Percentiles rank a stretch among this genome's conserved stretches.
Conservation (phyloP, 2,888 invertebrate species). For the Acrocyrtus sp. region DNA sequence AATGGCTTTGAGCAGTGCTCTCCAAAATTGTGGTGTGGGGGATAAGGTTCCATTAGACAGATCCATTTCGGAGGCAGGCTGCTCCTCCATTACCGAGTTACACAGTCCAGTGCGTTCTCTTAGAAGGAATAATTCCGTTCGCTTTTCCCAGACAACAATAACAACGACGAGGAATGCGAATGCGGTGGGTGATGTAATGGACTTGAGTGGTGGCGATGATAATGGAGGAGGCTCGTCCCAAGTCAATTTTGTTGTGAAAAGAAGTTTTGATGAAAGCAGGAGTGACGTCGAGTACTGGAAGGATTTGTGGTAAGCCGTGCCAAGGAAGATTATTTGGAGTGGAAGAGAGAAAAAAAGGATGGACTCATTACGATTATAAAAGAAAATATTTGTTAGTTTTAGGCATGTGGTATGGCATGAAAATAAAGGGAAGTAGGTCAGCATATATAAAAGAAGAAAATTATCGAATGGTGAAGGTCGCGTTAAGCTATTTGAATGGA, state of each 20-base stretch:
- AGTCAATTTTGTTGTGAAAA: slow-evolving; percentile 24
- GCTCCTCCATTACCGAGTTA: slow-evolving; percentile 47
- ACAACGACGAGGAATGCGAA: slow-evolving; percentile 4
- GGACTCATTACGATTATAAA: too few relatives aligned
- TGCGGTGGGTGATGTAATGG: background rate
- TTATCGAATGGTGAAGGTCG: too few relatives aligned
- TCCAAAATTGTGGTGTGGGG: slow-evolving; percentile 28
- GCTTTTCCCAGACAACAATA: slow-evolving; percentile 21
- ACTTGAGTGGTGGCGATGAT: background rate
- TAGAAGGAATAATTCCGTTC: slow-evolving; percentile 36
- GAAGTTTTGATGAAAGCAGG: slow-evolving; percentile 20
- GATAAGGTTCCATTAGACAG: slow-evolving; percentile 27
- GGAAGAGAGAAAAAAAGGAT: background rate
- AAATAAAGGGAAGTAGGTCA: too few relatives aligned
- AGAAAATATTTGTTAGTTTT: too few relatives aligned
- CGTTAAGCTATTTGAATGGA: too few relatives aligned
- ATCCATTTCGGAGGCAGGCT: slow-evolving; percentile 36
- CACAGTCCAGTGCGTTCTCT: slow-evolving; percentile 41
- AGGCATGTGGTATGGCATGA: too few relatives aligned
- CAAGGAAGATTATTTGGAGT: background rate
- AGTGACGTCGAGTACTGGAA: slow-evolving; percentile 57
- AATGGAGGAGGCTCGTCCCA: background rate
- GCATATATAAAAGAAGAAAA: too few relatives aligned
- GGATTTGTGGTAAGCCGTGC: slow-evolving; percentile 59
- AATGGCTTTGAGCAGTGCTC: slow-evolving; percentile 54